A percentile compares a stretch with the other conserved stretches of the same genome.
phyloP scores from a whole-genome alignment of 2,113 vertebrate genomes.

The Eidolon helvum region DNA sequence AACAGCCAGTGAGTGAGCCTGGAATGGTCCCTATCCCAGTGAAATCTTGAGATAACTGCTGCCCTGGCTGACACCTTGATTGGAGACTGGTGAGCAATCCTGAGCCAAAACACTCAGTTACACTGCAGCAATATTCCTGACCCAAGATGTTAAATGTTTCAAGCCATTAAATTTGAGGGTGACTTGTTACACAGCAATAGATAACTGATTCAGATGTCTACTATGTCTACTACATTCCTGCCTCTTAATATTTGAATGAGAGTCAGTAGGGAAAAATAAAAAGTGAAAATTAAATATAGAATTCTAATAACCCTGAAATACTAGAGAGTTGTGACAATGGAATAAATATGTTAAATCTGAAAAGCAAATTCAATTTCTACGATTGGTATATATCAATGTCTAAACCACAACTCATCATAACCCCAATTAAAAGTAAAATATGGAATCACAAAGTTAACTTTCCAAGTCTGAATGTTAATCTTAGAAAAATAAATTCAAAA shows the following conservation, averaged over 20 bases:
- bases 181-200: not conserved
- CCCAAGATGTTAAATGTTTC: not conserved
- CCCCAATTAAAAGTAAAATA: not conserved
- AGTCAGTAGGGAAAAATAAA: not conserved
- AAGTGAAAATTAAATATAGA: slow-evolving; percentile 8
- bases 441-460: slow-evolving; percentile 27
- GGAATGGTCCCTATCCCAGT: not conserved
- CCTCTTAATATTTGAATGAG: not conserved
- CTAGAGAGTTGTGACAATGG: not conserved
- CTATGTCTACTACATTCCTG: not conserved
- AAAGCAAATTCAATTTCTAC: slow-evolving; percentile 26
- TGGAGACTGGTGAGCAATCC: not conserved
- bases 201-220: not conserved
- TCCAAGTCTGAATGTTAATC: slow-evolving; percentile 25
- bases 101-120: not conserved
- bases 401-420: not conserved
- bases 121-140: not conserved
- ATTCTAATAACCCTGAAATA: not conserved
- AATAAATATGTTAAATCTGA: not conserved
- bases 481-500: slow-evolving; percentile 23
- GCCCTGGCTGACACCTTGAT: not conserved
- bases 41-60: not conserved
- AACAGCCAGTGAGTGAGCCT: not conserved
- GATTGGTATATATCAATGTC: not conserved
- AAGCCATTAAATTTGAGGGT: not conserved